Percentiles rank a stretch among this genome's conserved stretches.
phyloP scores from a whole-genome alignment of 2,888 invertebrate species.

The Ormyrus rosae region DNA sequence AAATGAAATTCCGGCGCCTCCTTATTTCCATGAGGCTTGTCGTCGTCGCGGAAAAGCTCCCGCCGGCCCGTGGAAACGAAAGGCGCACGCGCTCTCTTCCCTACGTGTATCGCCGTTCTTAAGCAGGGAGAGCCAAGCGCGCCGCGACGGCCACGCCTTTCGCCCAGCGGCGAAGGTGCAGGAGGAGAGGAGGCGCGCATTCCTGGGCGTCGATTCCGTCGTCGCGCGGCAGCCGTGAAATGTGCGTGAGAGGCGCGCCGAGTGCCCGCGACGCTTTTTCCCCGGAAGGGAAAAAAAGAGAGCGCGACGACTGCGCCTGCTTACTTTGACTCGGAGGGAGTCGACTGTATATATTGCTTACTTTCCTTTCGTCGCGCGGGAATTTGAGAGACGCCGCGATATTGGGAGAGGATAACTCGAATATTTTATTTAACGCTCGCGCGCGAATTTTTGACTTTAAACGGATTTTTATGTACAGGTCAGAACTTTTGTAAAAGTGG shows the following conservation, averaged over 20 bases:
- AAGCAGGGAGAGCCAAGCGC: too few relatives aligned
- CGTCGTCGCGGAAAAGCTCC: too few relatives aligned
- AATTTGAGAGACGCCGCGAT: not conserved
- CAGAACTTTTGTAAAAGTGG: too few relatives aligned
- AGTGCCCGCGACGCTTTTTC: too few relatives aligned
- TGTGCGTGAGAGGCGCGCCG: not conserved
- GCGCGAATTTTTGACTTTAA: too few relatives aligned
- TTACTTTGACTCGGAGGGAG: not conserved
- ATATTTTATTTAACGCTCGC: not conserved
- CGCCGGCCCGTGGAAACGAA: not conserved
- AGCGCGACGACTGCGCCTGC: conserved; percentile 6
- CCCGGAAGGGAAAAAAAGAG: not conserved
- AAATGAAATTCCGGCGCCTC: conserved; percentile 42
- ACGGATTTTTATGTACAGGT: too few relatives aligned
- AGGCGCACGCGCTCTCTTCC: not conserved
- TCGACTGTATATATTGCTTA: not conserved
- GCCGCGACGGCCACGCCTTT: too few relatives aligned
- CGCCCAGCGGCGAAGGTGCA: too few relatives aligned
- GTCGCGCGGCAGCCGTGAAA: too few relatives aligned
- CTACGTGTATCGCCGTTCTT: too few relatives aligned
- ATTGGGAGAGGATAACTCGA: not conserved
- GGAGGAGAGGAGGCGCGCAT: too few relatives aligned
- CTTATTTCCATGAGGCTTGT: conserved; percentile 22
- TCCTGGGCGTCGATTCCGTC: too few relatives aligned
- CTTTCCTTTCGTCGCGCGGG: not conserved